Evolutionary conservation across 2,113 vertebrate species (phyloP).

Genomic region (Mustela lutreola): DNA sequence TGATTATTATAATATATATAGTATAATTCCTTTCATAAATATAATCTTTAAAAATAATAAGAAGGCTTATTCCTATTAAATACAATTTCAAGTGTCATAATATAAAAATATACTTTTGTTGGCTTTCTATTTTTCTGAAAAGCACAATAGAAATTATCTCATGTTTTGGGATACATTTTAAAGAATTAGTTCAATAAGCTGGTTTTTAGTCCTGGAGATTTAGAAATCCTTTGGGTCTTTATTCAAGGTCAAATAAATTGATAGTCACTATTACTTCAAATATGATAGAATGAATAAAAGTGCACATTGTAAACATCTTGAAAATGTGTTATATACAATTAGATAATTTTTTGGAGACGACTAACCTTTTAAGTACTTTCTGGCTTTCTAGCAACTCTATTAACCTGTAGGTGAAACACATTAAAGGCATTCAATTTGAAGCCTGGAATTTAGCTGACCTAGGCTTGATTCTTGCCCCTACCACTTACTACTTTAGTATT

Average conservation of each 20-base stretch:
- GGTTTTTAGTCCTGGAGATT: neutral
- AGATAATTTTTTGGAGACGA: neutral
- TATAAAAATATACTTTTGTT: constrained; percentile 28
- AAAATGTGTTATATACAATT: neutral
- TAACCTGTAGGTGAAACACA: constrained; percentile 11
- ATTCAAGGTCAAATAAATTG: constrained; percentile 38
- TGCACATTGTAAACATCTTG: neutral
- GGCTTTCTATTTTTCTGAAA: constrained; percentile 10
- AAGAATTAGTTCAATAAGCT: constrained; percentile 53
- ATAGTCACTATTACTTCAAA: constrained; percentile 3
- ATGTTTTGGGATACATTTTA: constrained; percentile 3
- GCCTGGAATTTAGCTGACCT: neutral
- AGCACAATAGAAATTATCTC: constrained; percentile 13
- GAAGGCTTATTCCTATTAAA: neutral
- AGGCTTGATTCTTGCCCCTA: neutral
- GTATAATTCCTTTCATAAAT: neutral
- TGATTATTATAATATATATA: neutral
- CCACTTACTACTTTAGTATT: neutral
- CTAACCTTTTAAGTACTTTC: constrained; percentile 13
- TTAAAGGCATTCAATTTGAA: neutral
- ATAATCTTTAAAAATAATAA: constrained; percentile 21
- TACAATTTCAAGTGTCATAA: constrained; percentile 56
- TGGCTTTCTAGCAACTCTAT: constrained; percentile 17
- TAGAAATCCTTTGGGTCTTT: constrained; percentile 26
- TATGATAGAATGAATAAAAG: neutral